A percentile compares a stretch with the other conserved stretches of the same genome.
phyloP scores from a whole-genome alignment of 2,797 vertebrate species.

The Phaenicophaeus curvirostris region DNA sequence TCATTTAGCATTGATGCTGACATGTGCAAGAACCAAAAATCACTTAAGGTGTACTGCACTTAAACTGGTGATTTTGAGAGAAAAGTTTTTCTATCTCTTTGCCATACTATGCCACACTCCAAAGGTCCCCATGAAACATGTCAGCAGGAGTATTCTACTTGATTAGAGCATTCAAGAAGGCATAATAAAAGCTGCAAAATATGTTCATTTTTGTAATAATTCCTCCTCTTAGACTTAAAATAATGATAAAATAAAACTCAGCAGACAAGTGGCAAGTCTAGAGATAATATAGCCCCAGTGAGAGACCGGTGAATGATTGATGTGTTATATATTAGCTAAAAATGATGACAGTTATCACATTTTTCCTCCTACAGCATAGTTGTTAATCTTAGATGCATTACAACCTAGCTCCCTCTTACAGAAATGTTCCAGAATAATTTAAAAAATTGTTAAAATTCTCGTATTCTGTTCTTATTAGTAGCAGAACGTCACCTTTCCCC shows the following conservation, averaged over 20 bases:
- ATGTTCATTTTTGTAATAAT: neutral
- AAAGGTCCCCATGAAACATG: neutral
- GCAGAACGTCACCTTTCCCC: neutral
- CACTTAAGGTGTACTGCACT: neutral
- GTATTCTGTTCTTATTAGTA: neutral
- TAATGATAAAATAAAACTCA: neutral
- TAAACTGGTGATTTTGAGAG: neutral
- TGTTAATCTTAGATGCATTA: constrained; percentile 13
- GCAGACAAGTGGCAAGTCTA: neutral
- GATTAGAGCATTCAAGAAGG: neutral
- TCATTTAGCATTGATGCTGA: neutral
- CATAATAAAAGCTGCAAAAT: neutral
- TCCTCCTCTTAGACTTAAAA: neutral
- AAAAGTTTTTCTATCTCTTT: neutral
- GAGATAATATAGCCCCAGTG: neutral
- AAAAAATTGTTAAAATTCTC: neutral
- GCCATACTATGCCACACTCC: neutral
- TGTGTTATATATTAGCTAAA: constrained; percentile 26
- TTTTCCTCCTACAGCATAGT: neutral
- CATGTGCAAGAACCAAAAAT: neutral
- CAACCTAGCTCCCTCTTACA: neutral
- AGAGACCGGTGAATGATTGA: constrained; percentile 24
- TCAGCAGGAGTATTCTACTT: neutral
- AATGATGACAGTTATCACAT: constrained; percentile 8
- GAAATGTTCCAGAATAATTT: neutral